Evolutionary conservation across 2,113 vertebrate genomes (phyloP), one percentile per base, ranked within the genome.

Genomic region (Microcebus griseorufus): DNA sequence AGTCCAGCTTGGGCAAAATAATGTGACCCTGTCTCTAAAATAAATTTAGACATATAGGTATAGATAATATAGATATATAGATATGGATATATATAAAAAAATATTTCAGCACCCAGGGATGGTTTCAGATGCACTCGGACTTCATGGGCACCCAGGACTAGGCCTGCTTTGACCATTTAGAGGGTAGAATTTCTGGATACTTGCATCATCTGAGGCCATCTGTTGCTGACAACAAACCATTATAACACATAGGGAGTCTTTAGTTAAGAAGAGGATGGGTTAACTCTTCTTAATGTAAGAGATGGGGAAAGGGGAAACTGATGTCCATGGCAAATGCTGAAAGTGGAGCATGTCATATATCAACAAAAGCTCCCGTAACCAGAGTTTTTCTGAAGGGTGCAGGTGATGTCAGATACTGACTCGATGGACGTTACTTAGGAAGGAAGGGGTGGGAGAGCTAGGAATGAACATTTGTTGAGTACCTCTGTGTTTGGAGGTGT

Each of bases 301-400:
- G 14, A 51, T 53, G 9, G 32, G 55, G 88, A 94, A 75, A 32
- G 9, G 32, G 55, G 88, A 94, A 75, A 32, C 51, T n/a, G 39
- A 90, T 73, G 60, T 55, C 87, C 48, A 22, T 48, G 75, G 48
- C 45, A 82, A 32, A 87, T 84, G 62, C 25, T 96, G 70, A 85
- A 93, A 94, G 65, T 70, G 37, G 65, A 94, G 20, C 39, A 45
- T 84, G 78, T 76, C 84, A 29, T 62, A 5, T 83, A 45, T 93
- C 18, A 96, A 45, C 81, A 90, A 55, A 86, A 70, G 32, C 88
- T 92, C 69, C 73, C 27, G 0, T 80, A 87, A 84, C 65, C 62
- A 67, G 64, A 94, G 75, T 91, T 96, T 96, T 65, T 72, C 51
- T 94, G 73, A 85, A 60, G 85, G 39, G 20, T 88, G 17, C 72